Percentiles rank a stretch among this genome's conserved stretches.
These are phyloP conservation scores for Macrotus californicus DNA, from an alignment of 2,113 vertebrate species.

Conservation along the genomic window DNA sequence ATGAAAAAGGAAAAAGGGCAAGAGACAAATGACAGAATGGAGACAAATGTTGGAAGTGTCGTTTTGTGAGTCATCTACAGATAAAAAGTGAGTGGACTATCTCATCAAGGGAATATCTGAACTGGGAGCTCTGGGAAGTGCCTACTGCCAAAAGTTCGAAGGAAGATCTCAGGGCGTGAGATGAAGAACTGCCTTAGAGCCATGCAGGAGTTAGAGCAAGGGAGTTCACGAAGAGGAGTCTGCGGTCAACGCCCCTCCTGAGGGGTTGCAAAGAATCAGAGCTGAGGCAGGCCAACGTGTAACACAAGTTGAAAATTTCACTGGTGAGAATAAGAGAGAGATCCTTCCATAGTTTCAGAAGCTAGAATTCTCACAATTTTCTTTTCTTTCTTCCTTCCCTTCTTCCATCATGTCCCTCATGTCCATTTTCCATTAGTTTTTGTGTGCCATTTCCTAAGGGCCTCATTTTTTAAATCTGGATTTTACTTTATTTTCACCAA, in stretches of 20 bases:
- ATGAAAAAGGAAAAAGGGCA: background rate
- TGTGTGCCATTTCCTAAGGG: background rate
- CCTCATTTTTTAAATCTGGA: background rate
- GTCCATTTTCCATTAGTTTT: background rate
- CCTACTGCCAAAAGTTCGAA: background rate
- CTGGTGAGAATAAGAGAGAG: background rate
- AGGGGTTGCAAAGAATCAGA: background rate
- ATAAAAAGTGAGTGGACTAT: background rate
- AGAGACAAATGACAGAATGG: background rate
- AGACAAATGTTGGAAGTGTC: background rate
- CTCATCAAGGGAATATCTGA: background rate
- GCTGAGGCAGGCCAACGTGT: background rate
- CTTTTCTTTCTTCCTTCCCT: background rate
- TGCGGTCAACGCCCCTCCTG: background rate
- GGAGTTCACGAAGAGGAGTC: background rate
- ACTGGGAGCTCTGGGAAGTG: background rate
- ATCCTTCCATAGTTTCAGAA: background rate
- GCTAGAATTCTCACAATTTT: background rate
- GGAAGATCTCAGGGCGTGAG: background rate
- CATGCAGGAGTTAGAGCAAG: background rate
- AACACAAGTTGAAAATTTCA: background rate
- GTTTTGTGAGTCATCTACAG: background rate
- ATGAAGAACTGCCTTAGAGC: background rate
- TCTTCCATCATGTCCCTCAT: background rate
- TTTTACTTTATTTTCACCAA: background rate